A percentile compares a stretch with the other conserved stretches of the same genome.
phyloP scores from a whole-genome alignment of 2,113 vertebrate genomes.

The Perca schrenkii region DNA sequence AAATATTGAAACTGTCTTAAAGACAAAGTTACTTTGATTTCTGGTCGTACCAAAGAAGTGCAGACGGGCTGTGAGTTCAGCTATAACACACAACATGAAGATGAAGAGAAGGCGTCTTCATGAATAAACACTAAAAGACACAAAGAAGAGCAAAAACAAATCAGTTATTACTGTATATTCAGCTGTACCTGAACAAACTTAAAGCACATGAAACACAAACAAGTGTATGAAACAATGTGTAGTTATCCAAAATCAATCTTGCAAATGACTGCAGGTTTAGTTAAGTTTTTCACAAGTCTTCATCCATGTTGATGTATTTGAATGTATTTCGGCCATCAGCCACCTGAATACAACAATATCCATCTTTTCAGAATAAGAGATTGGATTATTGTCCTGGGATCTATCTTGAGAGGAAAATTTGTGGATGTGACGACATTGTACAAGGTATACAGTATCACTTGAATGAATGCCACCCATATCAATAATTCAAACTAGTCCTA shows the following conservation, averaged over 20 bases:
- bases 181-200: neutral
- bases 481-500: conserved; percentile 78
- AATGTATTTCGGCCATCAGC: neutral
- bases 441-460: conserved; percentile 71
- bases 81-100: neutral
- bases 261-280: neutral
- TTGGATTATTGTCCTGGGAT: conserved; percentile 1
- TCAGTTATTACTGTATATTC: neutral
- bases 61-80: neutral
- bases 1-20: neutral
- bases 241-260: neutral
- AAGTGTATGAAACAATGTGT: neutral
- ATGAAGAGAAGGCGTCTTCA: conserved; percentile 25
- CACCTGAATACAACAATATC: conserved; percentile 4
- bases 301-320: neutral
- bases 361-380: neutral
- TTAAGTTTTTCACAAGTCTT: conserved; percentile 6
- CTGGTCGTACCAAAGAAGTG: neutral
- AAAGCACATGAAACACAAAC: neutral
- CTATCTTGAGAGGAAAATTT: conserved; percentile 41
- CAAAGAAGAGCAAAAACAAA: conserved; percentile 15
- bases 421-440: conserved; percentile 47
- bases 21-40: neutral
- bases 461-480: conserved; percentile 70
- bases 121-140: conserved; percentile 56